Conservation (phyloP, 1,140 invertebrate genomes). For the Eciton burchellii region DNA sequence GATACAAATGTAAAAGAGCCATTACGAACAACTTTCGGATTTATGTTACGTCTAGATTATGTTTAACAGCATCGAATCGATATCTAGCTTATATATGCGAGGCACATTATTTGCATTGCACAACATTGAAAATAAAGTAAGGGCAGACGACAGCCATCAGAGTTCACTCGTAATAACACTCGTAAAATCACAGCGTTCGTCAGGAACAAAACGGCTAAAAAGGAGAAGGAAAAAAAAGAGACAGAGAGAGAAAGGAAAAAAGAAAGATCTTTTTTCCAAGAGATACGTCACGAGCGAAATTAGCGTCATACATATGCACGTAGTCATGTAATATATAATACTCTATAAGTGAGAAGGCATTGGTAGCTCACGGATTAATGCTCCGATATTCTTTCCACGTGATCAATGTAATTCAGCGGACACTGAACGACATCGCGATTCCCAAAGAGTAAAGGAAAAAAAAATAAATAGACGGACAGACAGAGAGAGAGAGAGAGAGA, state of each 20-base stretch:
- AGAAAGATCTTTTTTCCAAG: background rate
- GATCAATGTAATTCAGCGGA: background rate
- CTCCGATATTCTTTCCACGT: no score
- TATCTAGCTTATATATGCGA: constrained; percentile 21
- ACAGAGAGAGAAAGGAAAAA: constrained; percentile 35
- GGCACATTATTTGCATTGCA: constrained; percentile 57
- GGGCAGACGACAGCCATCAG: constrained; percentile 61
- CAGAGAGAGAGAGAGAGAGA: no score
- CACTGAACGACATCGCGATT: no score
- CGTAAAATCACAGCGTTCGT: constrained; percentile 42
- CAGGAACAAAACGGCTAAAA: no score
- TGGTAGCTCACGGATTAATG: constrained; percentile 17
- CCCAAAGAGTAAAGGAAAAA: no score
- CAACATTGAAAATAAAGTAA: constrained; percentile 43
- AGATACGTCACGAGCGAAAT: background rate
- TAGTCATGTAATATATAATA: constrained; percentile 26
- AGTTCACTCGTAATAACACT: constrained; percentile 40
- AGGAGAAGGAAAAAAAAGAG: constrained; percentile 30
- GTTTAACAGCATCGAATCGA: constrained; percentile 32
- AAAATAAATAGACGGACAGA: no score
- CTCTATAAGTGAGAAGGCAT: constrained; percentile 38
- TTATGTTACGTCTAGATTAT: background rate
- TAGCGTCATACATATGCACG: constrained; percentile 19
- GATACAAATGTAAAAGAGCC: background rate
- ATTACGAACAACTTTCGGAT: background rate